A percentile compares a stretch with the other conserved stretches of the same genome.
Evolutionary conservation across 2,797 vertebrate species (phyloP).

Genomic region (Acanthis flammea): DNA sequence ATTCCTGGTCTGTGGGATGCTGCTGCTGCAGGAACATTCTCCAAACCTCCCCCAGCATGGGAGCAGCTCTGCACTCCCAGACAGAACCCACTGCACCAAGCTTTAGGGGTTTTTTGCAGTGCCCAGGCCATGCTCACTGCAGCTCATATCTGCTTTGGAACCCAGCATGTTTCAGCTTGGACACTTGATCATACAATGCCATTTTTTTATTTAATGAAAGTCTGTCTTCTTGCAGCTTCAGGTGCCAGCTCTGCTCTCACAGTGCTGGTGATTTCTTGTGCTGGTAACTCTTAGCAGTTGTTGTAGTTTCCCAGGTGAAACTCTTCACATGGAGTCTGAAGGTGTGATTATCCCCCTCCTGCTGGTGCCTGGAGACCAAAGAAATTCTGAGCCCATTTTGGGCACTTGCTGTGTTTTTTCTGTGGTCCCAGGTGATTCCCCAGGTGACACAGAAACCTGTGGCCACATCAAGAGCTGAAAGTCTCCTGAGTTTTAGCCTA

Average conservation of each 20-base stretch:
- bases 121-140: neutral
- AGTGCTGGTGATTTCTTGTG: neutral
- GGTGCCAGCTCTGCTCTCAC: neutral
- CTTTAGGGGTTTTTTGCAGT: neutral
- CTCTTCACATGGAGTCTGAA: neutral
- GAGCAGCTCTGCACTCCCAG: fast-evolving
- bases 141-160: neutral
- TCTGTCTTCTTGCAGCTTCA: neutral
- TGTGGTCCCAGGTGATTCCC: neutral
- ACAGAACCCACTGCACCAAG: neutral
- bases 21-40: neutral
- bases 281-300: neutral
- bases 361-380: neutral
- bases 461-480: neutral
- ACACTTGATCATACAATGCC: neutral
- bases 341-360: neutral
- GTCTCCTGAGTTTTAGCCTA: neutral
- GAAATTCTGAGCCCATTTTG: neutral
- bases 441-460: neutral
- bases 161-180: neutral
- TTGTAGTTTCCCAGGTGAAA: neutral
- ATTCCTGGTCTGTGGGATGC: neutral
- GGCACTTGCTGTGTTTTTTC: neutral
- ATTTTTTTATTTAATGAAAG: neutral
- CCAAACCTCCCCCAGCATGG: fast-evolving